Conservation (phyloP, 2,113 vertebrate genomes). For the Columbina picui region DNA sequence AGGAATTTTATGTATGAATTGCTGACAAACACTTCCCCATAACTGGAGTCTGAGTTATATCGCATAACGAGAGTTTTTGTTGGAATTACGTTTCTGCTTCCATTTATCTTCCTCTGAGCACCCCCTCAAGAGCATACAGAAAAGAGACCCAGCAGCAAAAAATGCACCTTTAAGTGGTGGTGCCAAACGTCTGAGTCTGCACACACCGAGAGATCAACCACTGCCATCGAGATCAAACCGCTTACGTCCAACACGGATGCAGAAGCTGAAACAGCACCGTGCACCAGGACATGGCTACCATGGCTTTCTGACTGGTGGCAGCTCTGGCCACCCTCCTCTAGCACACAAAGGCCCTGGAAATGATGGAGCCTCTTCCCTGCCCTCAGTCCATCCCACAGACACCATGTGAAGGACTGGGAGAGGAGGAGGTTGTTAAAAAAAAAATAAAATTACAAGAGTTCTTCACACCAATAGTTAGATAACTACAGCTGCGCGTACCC, state of each 20-base stretch:
- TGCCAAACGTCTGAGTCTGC: background rate
- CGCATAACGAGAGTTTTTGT: background rate
- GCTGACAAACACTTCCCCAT: background rate
- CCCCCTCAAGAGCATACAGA: background rate
- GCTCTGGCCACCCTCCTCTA: background rate
- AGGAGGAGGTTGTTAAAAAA: background rate
- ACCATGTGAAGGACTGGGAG: background rate
- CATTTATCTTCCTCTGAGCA: background rate
- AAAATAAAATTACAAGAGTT: background rate
- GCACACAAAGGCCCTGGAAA: background rate
- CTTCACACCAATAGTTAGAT: background rate
- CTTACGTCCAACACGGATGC: background rate
- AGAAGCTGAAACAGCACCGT: background rate
- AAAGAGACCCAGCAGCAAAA: background rate
- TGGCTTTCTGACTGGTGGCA: background rate
- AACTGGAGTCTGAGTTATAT: background rate
- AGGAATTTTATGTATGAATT: background rate
- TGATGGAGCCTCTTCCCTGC: background rate
- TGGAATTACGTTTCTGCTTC: background rate
- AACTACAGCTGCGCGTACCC: background rate
- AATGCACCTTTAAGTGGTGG: background rate
- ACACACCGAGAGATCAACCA: background rate
- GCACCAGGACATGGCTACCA: rapidly evolving
- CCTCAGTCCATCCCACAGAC: background rate
- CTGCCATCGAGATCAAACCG: background rate